Conservation (phyloP, 2,113 vertebrate species). For the Pithys albifrons region DNA sequence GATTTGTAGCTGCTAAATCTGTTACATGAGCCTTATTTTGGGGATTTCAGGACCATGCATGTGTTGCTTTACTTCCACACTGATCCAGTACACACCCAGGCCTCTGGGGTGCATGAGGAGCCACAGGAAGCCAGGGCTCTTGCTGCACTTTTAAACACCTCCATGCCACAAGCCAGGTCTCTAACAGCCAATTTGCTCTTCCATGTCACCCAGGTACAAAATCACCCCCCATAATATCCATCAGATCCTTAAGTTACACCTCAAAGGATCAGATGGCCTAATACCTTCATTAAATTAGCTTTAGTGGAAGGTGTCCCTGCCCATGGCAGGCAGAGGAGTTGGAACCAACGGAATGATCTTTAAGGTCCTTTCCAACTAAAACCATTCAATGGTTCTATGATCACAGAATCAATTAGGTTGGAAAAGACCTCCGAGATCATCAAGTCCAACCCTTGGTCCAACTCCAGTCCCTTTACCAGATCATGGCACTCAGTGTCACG, state of each 20-base stretch:
- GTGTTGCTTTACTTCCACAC: neutral
- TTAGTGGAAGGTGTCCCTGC: neutral
- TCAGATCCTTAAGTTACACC: neutral
- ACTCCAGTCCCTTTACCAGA: too few species aligned
- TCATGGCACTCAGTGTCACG: too few species aligned
- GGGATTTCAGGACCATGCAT: neutral
- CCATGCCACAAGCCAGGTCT: neutral
- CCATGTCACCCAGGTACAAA: neutral
- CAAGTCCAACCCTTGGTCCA: too few species aligned
- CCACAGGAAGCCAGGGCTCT: neutral
- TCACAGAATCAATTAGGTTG: too few species aligned
- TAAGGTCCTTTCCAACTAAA: neutral
- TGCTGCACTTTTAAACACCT: neutral
- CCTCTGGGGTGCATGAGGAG: neutral
- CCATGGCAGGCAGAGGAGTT: neutral
- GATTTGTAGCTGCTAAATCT: neutral
- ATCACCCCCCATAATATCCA: neutral
- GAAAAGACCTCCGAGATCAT: too few species aligned
- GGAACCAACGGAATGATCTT: neutral
- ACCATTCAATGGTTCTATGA: neutral
- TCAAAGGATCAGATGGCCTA: neutral
- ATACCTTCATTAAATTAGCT: neutral
- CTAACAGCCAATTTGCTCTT: neutral
- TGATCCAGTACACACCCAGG: neutral
- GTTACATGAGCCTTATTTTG: neutral